Evolutionary conservation across 2,113 vertebrate genomes (phyloP).

Genomic region (Choloepus hoffmanni): DNA sequence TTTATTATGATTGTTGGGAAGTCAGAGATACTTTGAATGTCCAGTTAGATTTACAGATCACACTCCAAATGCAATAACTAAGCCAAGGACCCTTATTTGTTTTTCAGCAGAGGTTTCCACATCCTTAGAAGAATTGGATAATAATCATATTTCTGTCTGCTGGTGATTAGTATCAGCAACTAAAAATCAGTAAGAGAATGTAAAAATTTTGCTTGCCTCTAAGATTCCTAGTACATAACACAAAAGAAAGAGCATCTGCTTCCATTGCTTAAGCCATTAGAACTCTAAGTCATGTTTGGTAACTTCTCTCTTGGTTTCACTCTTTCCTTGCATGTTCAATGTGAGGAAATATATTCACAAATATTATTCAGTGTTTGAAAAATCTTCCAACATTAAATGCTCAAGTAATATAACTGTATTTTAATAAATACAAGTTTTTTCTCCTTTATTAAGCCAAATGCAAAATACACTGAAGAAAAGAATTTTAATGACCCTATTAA

Average conservation of each 20-base stretch:
- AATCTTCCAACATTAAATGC: not conserved
- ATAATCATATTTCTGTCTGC: not conserved
- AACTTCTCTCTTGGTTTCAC: not conserved
- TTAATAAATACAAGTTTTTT: not conserved
- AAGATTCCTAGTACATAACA: not conserved
- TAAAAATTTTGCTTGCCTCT: not conserved
- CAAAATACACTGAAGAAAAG: not conserved
- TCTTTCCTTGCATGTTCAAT: not conserved
- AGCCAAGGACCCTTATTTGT: not conserved
- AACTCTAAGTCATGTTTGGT: not conserved
- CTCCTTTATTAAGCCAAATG: slow-evolving; percentile 26
- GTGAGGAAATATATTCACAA: not conserved
- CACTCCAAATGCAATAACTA: slow-evolving; percentile 19
- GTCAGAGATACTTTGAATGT: not conserved
- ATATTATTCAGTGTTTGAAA: not conserved
- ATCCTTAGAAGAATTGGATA: not conserved
- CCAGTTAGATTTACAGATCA: not conserved
- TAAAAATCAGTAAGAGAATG: not conserved
- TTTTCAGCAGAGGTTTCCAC: not conserved
- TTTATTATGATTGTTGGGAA: not conserved
- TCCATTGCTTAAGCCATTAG: not conserved
- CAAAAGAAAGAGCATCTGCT: not conserved
- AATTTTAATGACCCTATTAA: slow-evolving; percentile 52
- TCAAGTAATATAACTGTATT: not conserved
- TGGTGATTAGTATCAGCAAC: not conserved